These are phyloP conservation scores for Camponotus vicinus DNA, from an alignment of 1,140 invertebrate species.

Conservation along the genomic window DNA sequence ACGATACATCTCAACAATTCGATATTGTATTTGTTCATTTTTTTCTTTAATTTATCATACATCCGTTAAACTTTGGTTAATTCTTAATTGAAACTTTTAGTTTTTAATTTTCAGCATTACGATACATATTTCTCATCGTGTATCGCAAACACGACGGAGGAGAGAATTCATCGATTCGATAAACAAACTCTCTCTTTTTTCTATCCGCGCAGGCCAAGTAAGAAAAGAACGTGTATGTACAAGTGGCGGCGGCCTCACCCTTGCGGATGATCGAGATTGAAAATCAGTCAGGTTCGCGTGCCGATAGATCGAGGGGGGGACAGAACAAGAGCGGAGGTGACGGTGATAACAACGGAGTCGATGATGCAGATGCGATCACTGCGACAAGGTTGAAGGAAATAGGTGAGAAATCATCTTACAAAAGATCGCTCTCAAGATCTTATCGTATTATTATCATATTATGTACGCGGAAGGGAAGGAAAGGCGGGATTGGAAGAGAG, in stretches of 20 bases:
- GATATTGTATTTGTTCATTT: not conserved
- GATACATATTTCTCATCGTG: not conserved
- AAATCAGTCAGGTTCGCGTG: constrained; percentile 78
- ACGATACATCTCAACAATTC: too few relatives aligned
- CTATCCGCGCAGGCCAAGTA: not conserved
- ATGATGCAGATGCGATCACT: constrained; percentile 48
- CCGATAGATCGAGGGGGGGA: constrained; percentile 75
- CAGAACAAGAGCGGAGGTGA: constrained; percentile 59
- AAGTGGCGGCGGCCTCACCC: constrained; percentile 60
- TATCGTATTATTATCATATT: not conserved
- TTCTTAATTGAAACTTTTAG: not conserved
- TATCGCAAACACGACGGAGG: not conserved
- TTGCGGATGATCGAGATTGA: constrained; percentile 79
- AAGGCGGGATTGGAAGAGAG: too few relatives aligned
- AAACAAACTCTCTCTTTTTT: not conserved
- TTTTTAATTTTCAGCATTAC: constrained; percentile 3
- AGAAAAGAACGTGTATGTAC: constrained; percentile 11
- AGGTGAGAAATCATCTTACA: constrained; percentile 55
- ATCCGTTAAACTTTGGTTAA: not conserved
- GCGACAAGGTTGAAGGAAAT: constrained; percentile 53
- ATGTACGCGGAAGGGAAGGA: not conserved
- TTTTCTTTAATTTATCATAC: not conserved
- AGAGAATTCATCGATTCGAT: not conserved
- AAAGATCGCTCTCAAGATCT: not conserved
- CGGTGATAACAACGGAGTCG: not conserved